Conservation (phyloP, 1,140 invertebrate genomes). For the Drosophila melanogaster region DNA sequence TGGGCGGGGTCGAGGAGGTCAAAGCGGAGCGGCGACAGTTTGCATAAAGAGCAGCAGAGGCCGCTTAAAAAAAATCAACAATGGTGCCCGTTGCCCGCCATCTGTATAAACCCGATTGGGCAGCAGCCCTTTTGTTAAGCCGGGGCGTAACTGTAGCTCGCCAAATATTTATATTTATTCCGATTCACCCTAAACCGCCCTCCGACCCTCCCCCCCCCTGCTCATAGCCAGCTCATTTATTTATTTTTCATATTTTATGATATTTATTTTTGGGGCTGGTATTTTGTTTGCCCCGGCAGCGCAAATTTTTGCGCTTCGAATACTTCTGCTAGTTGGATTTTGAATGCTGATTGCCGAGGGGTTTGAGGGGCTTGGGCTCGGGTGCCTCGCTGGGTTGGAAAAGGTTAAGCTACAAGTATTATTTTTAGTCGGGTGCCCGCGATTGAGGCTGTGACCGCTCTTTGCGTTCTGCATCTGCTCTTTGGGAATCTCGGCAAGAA, state of each 20-base stretch:
- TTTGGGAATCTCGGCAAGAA: conserved; percentile 66
- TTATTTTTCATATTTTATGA: conserved; percentile 78
- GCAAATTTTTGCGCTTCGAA: conserved; percentile 56
- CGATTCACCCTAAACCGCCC: neutral
- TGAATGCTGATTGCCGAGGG: conserved; percentile 21
- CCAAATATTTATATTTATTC: conserved; percentile 76
- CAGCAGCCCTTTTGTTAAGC: conserved; percentile 67
- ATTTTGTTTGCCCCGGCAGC: conserved; percentile 49
- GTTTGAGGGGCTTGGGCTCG: too few species aligned
- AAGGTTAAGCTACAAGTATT: conserved; percentile 55
- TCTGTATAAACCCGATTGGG: conserved; percentile 44
- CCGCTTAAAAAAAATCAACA: conserved; percentile 63
- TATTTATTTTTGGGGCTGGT: conserved; percentile 66
- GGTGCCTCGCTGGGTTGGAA: conserved; percentile 3
- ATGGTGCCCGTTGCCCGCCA: neutral
- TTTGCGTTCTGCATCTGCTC: conserved; percentile 56
- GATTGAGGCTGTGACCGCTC: conserved; percentile 13
- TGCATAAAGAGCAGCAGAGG: conserved; percentile 74
- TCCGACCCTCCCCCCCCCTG: neutral
- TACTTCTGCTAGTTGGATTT: conserved; percentile 44
- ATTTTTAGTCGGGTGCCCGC: conserved; percentile 40
- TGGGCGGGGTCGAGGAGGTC: conserved; percentile 3
- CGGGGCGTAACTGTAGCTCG: conserved; percentile 68
- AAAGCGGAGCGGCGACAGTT: conserved; percentile 47
- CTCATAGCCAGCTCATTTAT: conserved; percentile 54